Percentiles rank a stretch among this genome's conserved stretches.
phyloP scores from a whole-genome alignment of 2,113 vertebrate genomes.

The Agapornis roseicollis region DNA sequence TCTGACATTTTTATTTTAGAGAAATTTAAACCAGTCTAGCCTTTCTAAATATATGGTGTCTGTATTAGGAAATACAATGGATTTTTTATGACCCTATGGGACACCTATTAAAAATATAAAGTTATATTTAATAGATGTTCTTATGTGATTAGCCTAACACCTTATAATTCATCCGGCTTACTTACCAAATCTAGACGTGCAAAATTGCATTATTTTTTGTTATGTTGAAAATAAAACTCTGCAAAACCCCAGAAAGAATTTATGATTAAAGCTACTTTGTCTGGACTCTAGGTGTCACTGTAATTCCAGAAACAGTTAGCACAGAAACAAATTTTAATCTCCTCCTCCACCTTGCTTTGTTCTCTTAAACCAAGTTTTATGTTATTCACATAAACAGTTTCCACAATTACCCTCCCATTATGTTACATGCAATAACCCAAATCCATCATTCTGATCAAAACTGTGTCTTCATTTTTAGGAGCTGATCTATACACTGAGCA shows the following conservation, averaged over 20 bases:
- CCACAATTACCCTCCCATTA: background rate
- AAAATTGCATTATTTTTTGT: background rate
- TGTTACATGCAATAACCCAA: background rate
- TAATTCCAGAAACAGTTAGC: constrained; percentile 10
- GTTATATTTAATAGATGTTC: background rate
- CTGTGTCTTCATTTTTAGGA: background rate
- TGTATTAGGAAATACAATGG: background rate
- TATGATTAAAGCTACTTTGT: background rate
- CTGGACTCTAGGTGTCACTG: constrained; percentile 60
- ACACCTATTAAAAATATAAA: background rate
- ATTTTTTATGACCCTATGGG: background rate
- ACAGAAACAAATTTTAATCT: background rate
- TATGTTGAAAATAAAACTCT: background rate
- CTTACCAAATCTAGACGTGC: background rate
- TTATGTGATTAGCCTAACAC: background rate
- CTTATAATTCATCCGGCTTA: background rate
- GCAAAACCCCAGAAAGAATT: background rate
- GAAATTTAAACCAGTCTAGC: background rate
- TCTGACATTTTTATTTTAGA: background rate
- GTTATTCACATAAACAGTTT: background rate
- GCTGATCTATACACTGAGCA: background rate
- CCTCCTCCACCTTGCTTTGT: constrained; percentile 44
- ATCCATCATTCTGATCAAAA: background rate
- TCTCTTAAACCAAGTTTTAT: constrained; percentile 3
- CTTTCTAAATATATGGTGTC: background rate